Conservation (phyloP, 2,797 vertebrate species). For the Poeciliopsis gracilis region DNA sequence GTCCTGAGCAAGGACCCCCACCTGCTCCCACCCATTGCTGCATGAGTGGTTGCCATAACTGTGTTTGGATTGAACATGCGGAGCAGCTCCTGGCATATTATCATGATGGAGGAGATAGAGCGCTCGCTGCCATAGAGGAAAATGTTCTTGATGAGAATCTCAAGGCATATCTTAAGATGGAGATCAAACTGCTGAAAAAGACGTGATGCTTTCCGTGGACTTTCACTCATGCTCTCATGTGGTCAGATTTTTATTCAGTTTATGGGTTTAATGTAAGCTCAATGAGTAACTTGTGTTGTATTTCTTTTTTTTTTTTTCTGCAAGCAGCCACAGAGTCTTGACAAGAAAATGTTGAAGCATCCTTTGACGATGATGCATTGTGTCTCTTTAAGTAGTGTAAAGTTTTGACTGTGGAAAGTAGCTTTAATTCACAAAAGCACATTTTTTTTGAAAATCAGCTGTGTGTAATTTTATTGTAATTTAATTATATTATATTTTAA, state of each 20-base stretch:
- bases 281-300: background rate
- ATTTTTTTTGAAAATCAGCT: background rate
- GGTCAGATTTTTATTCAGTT: background rate
- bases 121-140: conserved; percentile 85
- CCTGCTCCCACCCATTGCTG: conserved; percentile 89
- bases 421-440: background rate
- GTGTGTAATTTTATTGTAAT: background rate
- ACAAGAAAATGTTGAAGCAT: background rate
- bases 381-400: background rate
- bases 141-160: conserved; percentile 89
- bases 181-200: conserved; percentile 84
- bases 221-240: background rate
- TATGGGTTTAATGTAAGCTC: background rate
- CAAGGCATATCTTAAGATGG: conserved; percentile 89
- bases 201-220: conserved; percentile 20
- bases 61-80: conserved; percentile 90
- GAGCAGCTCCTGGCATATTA: conserved; percentile 85
- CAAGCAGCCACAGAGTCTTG: background rate
- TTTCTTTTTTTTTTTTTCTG: background rate
- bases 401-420: background rate
- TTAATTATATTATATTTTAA: too few species aligned
- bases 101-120: conserved; percentile 81
- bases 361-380: background rate
- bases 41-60: conserved; percentile 94
- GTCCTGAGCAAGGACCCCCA: conserved; percentile 44